Percentiles rank a stretch among this genome's conserved stretches.
phyloP scores from a whole-genome alignment of 2,888 invertebrate species.

The Lasioglossum marginatum region DNA sequence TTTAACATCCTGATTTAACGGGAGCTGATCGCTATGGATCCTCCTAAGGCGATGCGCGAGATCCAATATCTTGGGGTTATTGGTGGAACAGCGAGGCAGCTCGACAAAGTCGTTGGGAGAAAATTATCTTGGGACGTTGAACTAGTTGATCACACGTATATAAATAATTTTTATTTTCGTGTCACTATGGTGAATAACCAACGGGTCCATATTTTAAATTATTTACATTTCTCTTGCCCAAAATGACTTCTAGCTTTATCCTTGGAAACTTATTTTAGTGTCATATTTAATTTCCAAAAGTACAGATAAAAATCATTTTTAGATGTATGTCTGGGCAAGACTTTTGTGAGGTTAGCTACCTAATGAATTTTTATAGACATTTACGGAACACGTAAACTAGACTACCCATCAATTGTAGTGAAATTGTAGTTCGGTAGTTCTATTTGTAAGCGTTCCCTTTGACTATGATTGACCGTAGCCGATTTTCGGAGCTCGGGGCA shows the following conservation, averaged over 20 bases:
- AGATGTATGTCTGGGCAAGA: neutral
- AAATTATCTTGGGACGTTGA: neutral
- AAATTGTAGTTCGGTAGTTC: neutral
- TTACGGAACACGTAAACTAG: neutral
- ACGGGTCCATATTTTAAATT: neutral
- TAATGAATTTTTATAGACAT: neutral
- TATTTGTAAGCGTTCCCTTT: constrained; percentile 3
- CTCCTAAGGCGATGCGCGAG: neutral
- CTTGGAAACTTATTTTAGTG: neutral
- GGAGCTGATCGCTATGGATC: neutral
- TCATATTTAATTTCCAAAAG: too few relatives aligned
- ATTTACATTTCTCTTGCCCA: neutral
- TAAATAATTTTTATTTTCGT: neutral
- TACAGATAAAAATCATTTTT: neutral
- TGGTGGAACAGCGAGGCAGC: neutral
- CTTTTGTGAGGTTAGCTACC: neutral
- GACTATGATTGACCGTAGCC: constrained; percentile 7
- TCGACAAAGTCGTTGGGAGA: neutral
- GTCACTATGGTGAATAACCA: neutral
- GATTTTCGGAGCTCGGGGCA: constrained; percentile 1
- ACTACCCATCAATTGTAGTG: neutral
- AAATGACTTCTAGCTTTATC: neutral
- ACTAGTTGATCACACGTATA: neutral
- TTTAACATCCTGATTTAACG: constrained; percentile 5
- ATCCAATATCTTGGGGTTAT: neutral